Conservation (phyloP, 2,797 vertebrate genomes). For the Bradypodion pumilum region DNA sequence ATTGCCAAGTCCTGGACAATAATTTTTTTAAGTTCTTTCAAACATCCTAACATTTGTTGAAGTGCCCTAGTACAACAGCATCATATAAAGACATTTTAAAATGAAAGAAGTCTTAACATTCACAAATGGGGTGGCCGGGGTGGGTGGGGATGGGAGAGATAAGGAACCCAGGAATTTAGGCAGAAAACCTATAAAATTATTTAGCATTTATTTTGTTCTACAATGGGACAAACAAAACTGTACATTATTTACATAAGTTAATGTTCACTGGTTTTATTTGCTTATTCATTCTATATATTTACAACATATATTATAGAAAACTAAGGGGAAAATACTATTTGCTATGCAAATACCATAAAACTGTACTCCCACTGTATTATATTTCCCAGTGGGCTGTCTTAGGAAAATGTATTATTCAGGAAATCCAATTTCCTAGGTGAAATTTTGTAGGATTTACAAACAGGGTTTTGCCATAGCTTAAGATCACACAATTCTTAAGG, state of each 20-base stretch:
- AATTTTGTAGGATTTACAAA: constrained; percentile 3
- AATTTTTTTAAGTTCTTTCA: not conserved
- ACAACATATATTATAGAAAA: constrained; percentile 27
- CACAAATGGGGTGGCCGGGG: no score
- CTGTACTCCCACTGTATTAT: not conserved
- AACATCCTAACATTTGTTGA: not conserved
- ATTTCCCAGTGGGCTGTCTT: constrained; percentile 1
- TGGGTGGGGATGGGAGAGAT: not conserved
- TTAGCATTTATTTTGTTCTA: constrained; percentile 18
- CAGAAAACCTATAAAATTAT: not conserved
- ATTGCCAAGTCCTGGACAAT: no score
- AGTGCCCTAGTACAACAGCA: not conserved
- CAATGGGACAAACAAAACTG: constrained; percentile 6
- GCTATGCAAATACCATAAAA: not conserved
- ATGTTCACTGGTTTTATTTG: not conserved
- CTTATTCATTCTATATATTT: constrained; percentile 5
- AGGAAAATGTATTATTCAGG: not conserved
- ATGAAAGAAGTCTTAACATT: not conserved
- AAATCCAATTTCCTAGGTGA: constrained; percentile 16
- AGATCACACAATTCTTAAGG: not conserved
- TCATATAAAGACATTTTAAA: not conserved
- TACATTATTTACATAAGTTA: not conserved
- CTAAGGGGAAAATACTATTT: not conserved
- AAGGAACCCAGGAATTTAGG: constrained; percentile 3
- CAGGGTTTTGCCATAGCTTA: not conserved